Conservation (phyloP, 2,113 vertebrate species). For the Rhizomys pruinosus region DNA sequence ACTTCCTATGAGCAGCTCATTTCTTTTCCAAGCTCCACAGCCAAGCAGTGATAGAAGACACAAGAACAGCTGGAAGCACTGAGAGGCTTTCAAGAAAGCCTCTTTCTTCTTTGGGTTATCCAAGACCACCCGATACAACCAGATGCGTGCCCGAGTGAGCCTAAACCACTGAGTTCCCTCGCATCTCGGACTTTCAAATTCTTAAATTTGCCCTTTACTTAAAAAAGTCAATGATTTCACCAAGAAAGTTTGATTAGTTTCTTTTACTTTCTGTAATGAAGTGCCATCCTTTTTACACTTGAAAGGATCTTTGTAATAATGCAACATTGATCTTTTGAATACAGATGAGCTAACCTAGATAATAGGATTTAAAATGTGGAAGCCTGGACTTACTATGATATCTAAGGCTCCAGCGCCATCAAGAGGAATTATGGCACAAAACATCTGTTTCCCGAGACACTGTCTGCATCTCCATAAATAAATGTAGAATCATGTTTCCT, state of each 20-base stretch:
- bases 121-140: conserved; percentile 62
- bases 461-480: neutral
- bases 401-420: conserved; percentile 87
- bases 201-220: conserved; percentile 92
- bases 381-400: conserved; percentile 66
- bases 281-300: conserved; percentile 94
- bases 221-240: conserved; percentile 93
- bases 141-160: conserved; percentile 75
- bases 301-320: conserved; percentile 94
- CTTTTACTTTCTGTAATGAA: conserved; percentile 94
- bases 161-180: conserved; percentile 78
- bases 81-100: conserved; percentile 63
- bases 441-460: conserved; percentile 64
- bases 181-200: conserved; percentile 89
- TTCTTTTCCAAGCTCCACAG: conserved; percentile 38
- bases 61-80: conserved; percentile 60
- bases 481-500: neutral
- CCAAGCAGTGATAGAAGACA: conserved; percentile 34
- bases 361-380: conserved; percentile 87
- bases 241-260: conserved; percentile 93
- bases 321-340: conserved; percentile 93
- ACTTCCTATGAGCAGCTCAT: neutral
- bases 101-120: conserved; percentile 78
- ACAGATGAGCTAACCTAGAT: conserved; percentile 93
- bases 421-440: conserved; percentile 81